Evolutionary conservation across 2,888 invertebrate genomes (phyloP), one percentile per base, ranked within the genome.

Genomic region (Eupithecia tripunctaria): DNA sequence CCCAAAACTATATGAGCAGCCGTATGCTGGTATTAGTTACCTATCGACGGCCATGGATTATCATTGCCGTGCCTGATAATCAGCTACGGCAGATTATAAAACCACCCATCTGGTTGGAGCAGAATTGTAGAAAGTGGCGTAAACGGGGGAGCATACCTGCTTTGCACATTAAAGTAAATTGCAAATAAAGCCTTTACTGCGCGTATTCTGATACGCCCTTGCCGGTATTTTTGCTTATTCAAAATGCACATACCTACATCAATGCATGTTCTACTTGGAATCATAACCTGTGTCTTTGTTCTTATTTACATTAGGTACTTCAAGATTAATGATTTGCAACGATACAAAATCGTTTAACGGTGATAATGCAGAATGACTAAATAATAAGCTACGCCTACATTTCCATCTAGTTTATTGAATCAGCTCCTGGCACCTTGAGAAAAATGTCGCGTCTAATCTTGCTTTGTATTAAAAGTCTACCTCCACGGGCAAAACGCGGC

Each of bases 341-440:
- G 68, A 65, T 72, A 60, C 64, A 66, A 64, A 65, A 68, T 36
- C 62, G 51, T 56, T 75, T 75, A 66, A 51, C 63, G 21, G 62
- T 47, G 65, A 72, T 63, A 68, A 66, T 69, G 60, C 72, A 69
- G 72, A 70, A 73, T 75, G 71, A 75, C 66, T 75, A 71, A 75
- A 69, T 68, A 67, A 75, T 75, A 41, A 69, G 68, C 65, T 62
- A 75, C 73, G 68, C 73, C 73, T 75, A 75, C 73, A 73, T 70
- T 71, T 73, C 51, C 47, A 72, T 75, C 67, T 75, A 38, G 68
- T 68, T 73, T 74, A 63, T 67, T 66, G 41, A 64, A 47, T 47
- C 47, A 63, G 62, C n/a, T 32, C n/a, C n/a, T 32, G n/a, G 62
- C n/a, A 63, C n/a, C 62, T 32, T n/a, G 41, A 41, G 56, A 25